phyloP scores from a whole-genome alignment of 2,797 vertebrate genomes.

The Enteromius unitaeniatus region DNA sequence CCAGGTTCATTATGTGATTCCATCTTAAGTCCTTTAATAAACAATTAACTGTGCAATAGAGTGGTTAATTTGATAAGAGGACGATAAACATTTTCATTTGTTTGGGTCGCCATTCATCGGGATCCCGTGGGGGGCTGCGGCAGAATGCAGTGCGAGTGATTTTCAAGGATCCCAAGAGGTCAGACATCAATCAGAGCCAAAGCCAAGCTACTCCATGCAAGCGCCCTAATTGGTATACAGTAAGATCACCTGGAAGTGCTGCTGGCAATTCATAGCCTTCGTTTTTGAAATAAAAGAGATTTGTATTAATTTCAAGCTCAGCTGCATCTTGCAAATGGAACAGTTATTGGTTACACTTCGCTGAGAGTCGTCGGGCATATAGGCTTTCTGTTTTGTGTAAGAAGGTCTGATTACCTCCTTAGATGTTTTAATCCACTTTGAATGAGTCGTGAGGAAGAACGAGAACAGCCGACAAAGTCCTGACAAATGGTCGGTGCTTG shows the following conservation, averaged over 20 bases:
- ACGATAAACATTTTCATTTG: constrained; percentile 68
- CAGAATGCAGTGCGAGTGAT: constrained; percentile 55
- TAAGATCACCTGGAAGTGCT: constrained; percentile 54
- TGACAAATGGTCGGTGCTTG: constrained; percentile 28
- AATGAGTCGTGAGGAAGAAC: constrained; percentile 32
- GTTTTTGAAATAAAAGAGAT: constrained; percentile 59
- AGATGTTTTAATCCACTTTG: constrained; percentile 60
- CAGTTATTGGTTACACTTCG: constrained; percentile 59
- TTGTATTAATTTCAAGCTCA: constrained; percentile 64
- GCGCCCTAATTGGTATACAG: constrained; percentile 60
- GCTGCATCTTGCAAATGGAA: constrained; percentile 58
- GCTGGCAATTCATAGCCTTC: constrained; percentile 43
- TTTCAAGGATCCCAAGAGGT: constrained; percentile 59
- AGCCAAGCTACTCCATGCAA: constrained; percentile 45
- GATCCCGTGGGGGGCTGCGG: constrained; percentile 51
- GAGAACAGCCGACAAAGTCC: constrained; percentile 12
- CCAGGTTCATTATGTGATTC: constrained; percentile 68
- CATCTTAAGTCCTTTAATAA: constrained; percentile 70
- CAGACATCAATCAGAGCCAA: constrained; percentile 64
- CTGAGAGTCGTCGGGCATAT: constrained; percentile 50
- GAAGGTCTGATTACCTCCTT: constrained; percentile 52
- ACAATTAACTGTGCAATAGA: constrained; percentile 68
- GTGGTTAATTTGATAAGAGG: constrained; percentile 68
- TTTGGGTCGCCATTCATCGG: constrained; percentile 61
- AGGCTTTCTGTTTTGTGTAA: constrained; percentile 51